Conservation (phyloP, 2,888 invertebrate species). For the Lepidocyrtoides sp. region DNA sequence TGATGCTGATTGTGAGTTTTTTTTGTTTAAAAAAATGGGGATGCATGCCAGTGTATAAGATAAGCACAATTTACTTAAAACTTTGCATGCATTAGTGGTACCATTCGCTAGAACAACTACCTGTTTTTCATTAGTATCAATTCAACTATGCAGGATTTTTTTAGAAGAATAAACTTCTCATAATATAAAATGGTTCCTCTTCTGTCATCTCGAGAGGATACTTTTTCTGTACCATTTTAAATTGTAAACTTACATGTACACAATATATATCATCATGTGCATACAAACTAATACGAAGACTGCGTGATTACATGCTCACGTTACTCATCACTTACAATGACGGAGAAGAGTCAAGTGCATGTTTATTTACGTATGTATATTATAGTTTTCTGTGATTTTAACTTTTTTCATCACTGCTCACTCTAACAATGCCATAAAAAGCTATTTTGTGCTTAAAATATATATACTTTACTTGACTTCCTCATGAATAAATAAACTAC, state of each 20-base stretch:
- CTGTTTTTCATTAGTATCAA: conserved; percentile 47
- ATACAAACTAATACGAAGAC: background rate
- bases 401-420: conserved; percentile 50
- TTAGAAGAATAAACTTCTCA: conserved; percentile 4
- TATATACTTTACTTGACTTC: conserved; percentile 23
- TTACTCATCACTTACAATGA: background rate
- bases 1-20: conserved; percentile 20
- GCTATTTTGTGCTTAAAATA: background rate
- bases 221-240: conserved; percentile 19
- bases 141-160: conserved; percentile 5
- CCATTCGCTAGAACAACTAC: background rate
- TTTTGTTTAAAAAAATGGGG: conserved; percentile 6
- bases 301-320: background rate
- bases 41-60: background rate
- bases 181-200: conserved; percentile 22
- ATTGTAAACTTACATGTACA: conserved; percentile 15
- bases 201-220: conserved; percentile 30
- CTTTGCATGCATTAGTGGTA: conserved; percentile 9
- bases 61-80: conserved; percentile 57
- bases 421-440: background rate
- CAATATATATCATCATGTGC: no score
- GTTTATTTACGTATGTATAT: background rate
- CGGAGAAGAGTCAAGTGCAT: conserved; percentile 9
- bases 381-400: conserved; percentile 24
- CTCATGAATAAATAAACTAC: conserved; percentile 11